Conservation (phyloP, 2,797 vertebrate genomes). For the Darevskia nairensis region DNA sequence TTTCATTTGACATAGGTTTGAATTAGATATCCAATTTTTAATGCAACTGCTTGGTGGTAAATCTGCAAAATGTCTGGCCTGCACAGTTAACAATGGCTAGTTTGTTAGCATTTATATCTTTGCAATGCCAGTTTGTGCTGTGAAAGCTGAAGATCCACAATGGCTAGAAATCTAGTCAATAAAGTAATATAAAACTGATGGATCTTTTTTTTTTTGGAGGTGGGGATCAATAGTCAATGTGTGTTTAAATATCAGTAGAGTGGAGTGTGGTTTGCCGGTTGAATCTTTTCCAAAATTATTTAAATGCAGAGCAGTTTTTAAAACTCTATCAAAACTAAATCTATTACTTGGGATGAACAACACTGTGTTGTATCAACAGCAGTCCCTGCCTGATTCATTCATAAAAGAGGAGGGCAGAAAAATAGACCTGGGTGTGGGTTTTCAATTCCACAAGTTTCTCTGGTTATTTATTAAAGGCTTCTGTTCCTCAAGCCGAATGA, state of each 20-base stretch:
- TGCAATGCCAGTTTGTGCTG: not conserved
- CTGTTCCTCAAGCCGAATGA: not conserved
- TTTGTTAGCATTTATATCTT: not conserved
- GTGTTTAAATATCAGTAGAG: conserved; percentile 47
- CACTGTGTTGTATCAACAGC: not conserved
- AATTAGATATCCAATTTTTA: not conserved
- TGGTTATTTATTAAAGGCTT: conserved; percentile 35
- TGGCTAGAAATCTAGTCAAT: not conserved
- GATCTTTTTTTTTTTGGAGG: conserved; percentile 5
- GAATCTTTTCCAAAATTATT: not conserved
- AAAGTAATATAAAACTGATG: conserved; percentile 45
- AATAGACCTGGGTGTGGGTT: conserved; percentile 27
- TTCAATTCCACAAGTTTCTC: conserved; percentile 39
- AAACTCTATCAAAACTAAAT: not conserved
- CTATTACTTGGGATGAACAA: not conserved
- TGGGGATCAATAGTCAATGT: conserved; percentile 45
- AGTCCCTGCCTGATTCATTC: conserved; percentile 34
- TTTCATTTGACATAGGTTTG: too few relatives aligned
- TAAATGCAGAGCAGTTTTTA: not conserved
- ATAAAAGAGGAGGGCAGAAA: conserved; percentile 23
- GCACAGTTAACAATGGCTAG: not conserved
- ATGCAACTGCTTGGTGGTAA: not conserved
- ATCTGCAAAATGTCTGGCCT: not conserved
- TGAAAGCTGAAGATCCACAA: not conserved
- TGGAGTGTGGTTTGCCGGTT: not conserved